A percentile compares a stretch with the other conserved stretches of the same genome.
Evolutionary conservation across 1,140 invertebrate genomes (phyloP).

Genomic region (Camponotus pennsylvanicus): DNA sequence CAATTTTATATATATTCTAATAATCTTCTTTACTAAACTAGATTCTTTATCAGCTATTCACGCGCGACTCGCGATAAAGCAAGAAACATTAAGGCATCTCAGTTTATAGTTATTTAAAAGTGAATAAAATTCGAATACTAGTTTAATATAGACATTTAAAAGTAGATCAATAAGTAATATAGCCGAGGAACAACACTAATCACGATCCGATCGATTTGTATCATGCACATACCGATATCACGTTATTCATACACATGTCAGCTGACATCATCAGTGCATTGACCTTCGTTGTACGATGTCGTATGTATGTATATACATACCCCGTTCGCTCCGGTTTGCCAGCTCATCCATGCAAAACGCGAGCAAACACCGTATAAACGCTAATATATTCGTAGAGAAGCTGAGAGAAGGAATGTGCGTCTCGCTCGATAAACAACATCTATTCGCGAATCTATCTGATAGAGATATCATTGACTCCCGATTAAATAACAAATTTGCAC

Average conservation of each 20-base stretch:
- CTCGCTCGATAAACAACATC: conserved; percentile 33
- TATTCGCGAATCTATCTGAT: conserved; percentile 13
- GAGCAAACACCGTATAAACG: conserved; percentile 8
- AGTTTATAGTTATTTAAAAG: neutral
- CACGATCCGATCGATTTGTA: neutral
- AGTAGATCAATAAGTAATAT: neutral
- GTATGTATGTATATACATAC: neutral
- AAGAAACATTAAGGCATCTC: neutral
- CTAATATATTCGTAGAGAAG: conserved; percentile 33
- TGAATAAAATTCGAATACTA: neutral
- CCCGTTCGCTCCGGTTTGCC: conserved; percentile 16
- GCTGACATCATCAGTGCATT: conserved; percentile 38
- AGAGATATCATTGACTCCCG: conserved; percentile 8
- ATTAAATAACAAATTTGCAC: conserved; percentile 33
- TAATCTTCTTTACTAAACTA: neutral
- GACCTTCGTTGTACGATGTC: conserved; percentile 32
- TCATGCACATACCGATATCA: conserved; percentile 25
- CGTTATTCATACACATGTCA: conserved; percentile 36
- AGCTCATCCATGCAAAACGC: conserved; percentile 47
- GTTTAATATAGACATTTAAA: neutral
- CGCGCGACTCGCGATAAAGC: no score
- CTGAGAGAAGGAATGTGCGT: conserved; percentile 17
- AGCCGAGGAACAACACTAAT: neutral
- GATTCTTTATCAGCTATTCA: neutral
- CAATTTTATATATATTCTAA: neutral